Conservation (phyloP, 1,140 invertebrate genomes). For the Drosophila kohkoa region DNA sequence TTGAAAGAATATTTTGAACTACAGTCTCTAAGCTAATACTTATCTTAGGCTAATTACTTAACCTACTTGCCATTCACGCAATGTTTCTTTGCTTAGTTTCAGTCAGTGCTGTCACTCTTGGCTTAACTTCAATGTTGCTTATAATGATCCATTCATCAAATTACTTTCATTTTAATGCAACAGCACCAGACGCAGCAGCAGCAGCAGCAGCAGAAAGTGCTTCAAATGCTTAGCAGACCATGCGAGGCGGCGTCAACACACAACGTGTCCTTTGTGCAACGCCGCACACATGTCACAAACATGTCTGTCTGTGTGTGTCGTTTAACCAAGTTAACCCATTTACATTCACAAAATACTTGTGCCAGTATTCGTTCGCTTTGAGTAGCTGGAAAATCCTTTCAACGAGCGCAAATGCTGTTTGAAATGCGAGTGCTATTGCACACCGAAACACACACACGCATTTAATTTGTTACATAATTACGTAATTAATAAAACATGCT, state of each 20-base stretch:
- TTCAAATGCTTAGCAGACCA: slow-evolving; percentile 39
- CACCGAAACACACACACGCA: slow-evolving; percentile 36
- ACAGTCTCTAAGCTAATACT: neutral
- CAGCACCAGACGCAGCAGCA: neutral
- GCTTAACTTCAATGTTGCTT: slow-evolving; percentile 14
- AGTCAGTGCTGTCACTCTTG: neutral
- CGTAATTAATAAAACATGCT: slow-evolving; percentile 77
- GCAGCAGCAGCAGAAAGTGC: slow-evolving; percentile 1
- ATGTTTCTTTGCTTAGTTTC: neutral
- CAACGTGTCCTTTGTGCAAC: slow-evolving; percentile 43
- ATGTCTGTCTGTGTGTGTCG: slow-evolving; percentile 35
- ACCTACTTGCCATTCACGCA: slow-evolving; percentile 1
- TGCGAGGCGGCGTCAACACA: slow-evolving; percentile 47
- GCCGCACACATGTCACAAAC: slow-evolving; percentile 32
- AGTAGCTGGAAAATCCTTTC: slow-evolving; percentile 55
- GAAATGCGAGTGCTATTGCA: slow-evolving; percentile 22
- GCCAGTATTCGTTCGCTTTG: slow-evolving; percentile 23
- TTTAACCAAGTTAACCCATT: slow-evolving; percentile 70
- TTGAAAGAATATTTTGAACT: neutral
- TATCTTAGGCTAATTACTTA: slow-evolving; percentile 4
- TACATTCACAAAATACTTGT: slow-evolving; percentile 42
- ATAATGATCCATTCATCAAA: slow-evolving; percentile 20
- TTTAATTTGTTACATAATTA: slow-evolving; percentile 82
- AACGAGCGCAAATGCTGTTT: slow-evolving; percentile 26
- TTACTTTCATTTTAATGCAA: slow-evolving; percentile 18